phyloP scores from a whole-genome alignment of 2,797 vertebrate genomes.

The Oophaga sylvatica region DNA sequence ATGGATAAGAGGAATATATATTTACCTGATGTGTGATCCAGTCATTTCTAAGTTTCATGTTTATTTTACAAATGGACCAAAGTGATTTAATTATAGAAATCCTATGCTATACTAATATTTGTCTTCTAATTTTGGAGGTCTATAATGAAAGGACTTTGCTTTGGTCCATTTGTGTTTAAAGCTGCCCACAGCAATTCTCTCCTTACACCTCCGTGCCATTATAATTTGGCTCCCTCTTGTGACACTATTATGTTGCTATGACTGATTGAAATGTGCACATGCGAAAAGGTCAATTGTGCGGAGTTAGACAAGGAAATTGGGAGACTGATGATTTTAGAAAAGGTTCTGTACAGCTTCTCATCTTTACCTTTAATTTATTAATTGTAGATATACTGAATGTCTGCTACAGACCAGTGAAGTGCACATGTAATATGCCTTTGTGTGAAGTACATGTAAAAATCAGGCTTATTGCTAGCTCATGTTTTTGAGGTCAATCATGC shows the following conservation, averaged over 20 bases:
- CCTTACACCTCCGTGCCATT: background rate
- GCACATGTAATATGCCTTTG: too few relatives aligned
- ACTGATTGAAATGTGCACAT: background rate
- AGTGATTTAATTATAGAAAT: too few relatives aligned
- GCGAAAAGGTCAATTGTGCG: background rate
- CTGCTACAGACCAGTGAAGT: too few relatives aligned
- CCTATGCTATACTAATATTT: too few relatives aligned
- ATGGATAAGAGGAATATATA: background rate
- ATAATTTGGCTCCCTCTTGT: conserved; percentile 38
- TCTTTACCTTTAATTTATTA: background rate
- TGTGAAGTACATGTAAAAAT: too few relatives aligned
- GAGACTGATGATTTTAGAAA: background rate
- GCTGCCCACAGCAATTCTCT: background rate
- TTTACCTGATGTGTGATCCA: background rate
- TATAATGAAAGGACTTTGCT: background rate
- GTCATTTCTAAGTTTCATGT: background rate
- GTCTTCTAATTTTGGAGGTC: background rate
- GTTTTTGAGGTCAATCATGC: too few relatives aligned
- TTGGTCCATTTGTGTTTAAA: background rate
- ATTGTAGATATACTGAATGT: background rate
- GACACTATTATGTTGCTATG: background rate
- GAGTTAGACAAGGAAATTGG: background rate
- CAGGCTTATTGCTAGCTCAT: too few relatives aligned
- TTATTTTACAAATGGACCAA: too few relatives aligned
- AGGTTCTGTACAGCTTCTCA: background rate